Evolutionary conservation across 1,140 invertebrate species (phyloP).

Genomic region (Drosophila nigrodunni): DNA sequence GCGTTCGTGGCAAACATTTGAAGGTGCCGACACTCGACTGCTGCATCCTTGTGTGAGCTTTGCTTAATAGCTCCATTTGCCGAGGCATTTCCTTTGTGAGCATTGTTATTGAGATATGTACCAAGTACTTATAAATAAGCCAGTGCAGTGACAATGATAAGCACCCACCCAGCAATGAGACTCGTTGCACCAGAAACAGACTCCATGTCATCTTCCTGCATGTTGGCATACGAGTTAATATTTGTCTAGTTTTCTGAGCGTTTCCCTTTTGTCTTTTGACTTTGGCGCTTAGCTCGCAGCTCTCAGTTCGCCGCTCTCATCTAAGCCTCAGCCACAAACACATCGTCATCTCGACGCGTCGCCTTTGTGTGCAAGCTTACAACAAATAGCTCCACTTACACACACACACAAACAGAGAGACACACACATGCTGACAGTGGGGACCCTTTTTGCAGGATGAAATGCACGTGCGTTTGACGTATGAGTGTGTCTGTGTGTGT

Average conservation of each 20-base stretch:
- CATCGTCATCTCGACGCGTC: conserved; percentile 31
- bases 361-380: conserved; percentile 23
- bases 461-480: conserved; percentile 37
- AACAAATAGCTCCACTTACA: conserved; percentile 76
- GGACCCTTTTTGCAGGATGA: conserved; percentile 61
- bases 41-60: conserved; percentile 31
- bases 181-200: neutral
- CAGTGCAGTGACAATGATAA: conserved; percentile 15
- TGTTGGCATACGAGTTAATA: conserved; percentile 72
- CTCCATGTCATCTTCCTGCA: conserved; percentile 4
- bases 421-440: conserved; percentile 35
- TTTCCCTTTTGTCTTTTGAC: conserved; percentile 68
- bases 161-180: neutral
- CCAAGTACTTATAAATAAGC: conserved; percentile 8
- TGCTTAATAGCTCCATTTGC: conserved; percentile 28
- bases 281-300: conserved; percentile 40
- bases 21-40: conserved; percentile 15
- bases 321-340: conserved; percentile 33
- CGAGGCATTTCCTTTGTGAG: conserved; percentile 23
- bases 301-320: conserved; percentile 47
- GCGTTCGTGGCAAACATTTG: neutral
- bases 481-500: conserved; percentile 13
- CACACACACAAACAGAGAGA: conserved; percentile 30
- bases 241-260: conserved; percentile 78
- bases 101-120: conserved; percentile 21